Conservation (phyloP, 2,113 vertebrate genomes). For the Myrmecobius fasciatus region DNA sequence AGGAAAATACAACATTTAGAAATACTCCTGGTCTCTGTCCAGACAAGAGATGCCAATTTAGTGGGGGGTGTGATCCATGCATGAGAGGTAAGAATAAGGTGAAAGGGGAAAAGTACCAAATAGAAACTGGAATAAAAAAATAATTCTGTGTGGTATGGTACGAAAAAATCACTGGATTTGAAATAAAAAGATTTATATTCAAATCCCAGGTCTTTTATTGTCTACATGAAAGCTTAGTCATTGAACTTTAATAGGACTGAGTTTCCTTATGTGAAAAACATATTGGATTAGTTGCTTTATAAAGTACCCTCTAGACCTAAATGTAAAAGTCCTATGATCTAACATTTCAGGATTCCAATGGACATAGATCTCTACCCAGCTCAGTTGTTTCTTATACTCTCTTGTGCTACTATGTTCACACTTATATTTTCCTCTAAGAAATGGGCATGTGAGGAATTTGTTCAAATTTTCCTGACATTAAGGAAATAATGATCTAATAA, state of each 20-base stretch:
- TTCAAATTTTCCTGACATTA: neutral
- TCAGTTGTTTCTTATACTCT: too few relatives aligned
- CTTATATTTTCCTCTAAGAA: too few relatives aligned
- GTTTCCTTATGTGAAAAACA: neutral
- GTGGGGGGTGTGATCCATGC: neutral
- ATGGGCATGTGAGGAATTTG: neutral
- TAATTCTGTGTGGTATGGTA: neutral
- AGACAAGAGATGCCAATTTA: neutral
- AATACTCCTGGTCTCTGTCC: neutral
- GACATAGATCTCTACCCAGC: too few relatives aligned
- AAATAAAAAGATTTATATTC: neutral
- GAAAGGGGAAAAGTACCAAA: neutral
- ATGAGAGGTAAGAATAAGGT: neutral
- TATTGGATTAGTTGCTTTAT: neutral
- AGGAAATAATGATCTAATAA: neutral
- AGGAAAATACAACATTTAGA: neutral
- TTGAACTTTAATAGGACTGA: neutral
- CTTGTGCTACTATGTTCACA: too few relatives aligned
- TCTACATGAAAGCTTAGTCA: neutral
- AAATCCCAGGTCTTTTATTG: too few relatives aligned
- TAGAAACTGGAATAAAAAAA: neutral
- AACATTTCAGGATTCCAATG: too few relatives aligned
- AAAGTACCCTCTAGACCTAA: too few relatives aligned
- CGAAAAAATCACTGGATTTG: neutral
- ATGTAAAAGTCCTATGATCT: too few relatives aligned